Base-by-base conservation (phyloP, 64 coral and sea anemone genomes). In the Astreopora myriophthalma region DNA sequence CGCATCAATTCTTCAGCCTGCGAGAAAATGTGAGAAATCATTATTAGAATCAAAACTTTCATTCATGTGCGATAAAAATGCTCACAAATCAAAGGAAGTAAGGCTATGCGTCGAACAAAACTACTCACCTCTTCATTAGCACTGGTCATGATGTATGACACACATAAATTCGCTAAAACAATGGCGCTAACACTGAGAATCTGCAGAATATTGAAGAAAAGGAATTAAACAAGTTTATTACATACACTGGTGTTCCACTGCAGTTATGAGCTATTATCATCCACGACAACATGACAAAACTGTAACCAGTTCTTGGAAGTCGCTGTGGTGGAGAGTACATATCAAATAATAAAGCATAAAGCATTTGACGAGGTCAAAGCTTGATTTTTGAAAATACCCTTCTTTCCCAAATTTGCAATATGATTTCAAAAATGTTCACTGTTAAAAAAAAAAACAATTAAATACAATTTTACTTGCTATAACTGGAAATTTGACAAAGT, bases 1-100 rank as follows among this genome's bases (percentile, higher is more conserved):
- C 97, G 77, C 97, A 99, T 99, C 33, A 99, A 40, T 71, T 99
- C 97, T 64, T 99, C 97, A n/a, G 97, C 97, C 97, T 99, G 48
- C 29, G 34, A 72, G 24, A 80, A 11, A 79, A 89, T 16, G 90
- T 1, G 10, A 86, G 40, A 38, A 14, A 37, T 78, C 33, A 30
- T 32, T 25, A 26, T 32, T 69, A 52, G 20, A 71, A 1, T 49
- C 2, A 3, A 49, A 46, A 14, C 13, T 44, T 22, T 3, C 74
- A n/a, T 66, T 7, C 62, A 66, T 11, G 13, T 60, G 55, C 23
- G 0, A 19, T 23, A 17, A 69, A 46, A 6, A 11, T 11, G 11
- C 40, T 44, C 6, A 44, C 34, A 79, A 78, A 74, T 68, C 20
- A 62, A 19, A 6, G 40, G 35, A 14, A 61, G 38, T 0, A 58